Evolutionary conservation across 2,113 vertebrate species (phyloP), one percentile per base, ranked within the genome.

Genomic region (Lanius collurio): DNA sequence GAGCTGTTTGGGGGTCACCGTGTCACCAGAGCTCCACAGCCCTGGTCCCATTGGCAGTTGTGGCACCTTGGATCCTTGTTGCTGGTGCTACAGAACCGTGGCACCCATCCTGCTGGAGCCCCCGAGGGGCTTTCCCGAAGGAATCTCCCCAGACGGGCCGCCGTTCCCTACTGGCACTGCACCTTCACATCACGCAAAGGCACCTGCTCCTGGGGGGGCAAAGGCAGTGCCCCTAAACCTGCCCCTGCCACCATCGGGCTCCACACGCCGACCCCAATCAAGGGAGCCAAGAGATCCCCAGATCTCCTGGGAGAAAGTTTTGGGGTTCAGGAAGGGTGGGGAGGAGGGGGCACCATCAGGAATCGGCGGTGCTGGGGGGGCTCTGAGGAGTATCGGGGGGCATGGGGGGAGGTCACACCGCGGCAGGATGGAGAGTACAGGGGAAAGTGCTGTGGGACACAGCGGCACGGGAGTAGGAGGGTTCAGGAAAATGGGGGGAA

Each of bases 11-110:
- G 50, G 57, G 18, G 35, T 71, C 71, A 46, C 57, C 1, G 2
- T 3, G 2, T n/a, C 76, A 53, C 67, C 42, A 35, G 33, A 73
- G 13, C 44, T n/a, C 49, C 37, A 5, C 44, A n/a, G 42, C 19
- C 50, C 56, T 3, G 0, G 28, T 35, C 49, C 33, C 81, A 42
- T 3, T 1, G 64, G 13, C 7, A 10, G 23, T 6, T 1, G 8
- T 5, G 23, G 73, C 46, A 80, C 26, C 31, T 37, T 17, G 80
- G 50, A 46, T 86, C 69, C 1, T 1, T 23, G 41, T 22, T 3
- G 10, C 8, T 27, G 37, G 8, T 78, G 30, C 41, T 23, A 31
- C 10, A 2, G 2, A 64, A 30, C 55, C 18, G 2, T 13, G 52
- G 28, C 78, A 57, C 22, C 18, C 30, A 21, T 11, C 7, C 5